Base-by-base conservation (phyloP, 2,888 invertebrate genomes). In the Hermaeophaga mercurialis region DNA sequence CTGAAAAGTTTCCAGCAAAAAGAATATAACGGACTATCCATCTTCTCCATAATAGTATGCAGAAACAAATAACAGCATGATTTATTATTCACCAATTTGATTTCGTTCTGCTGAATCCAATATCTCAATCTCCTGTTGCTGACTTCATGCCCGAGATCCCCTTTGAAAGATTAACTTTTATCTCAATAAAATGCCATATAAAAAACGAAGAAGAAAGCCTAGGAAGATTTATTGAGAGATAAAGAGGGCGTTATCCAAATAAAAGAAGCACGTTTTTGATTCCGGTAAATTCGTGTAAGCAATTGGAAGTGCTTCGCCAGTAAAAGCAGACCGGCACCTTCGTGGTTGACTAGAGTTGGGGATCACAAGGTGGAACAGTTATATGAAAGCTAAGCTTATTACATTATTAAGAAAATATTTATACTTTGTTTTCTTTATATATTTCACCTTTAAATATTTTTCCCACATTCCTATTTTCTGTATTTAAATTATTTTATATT, bases 241-340 rank as follows among this genome's bases (percentile, higher is more conserved):
- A 36, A 36, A 31, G 31, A 31, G 11, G 31, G 11, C 31, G 31
- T 31, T 31, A 31, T 31, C 5, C 17, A 36, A 36, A 36, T 36
- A 36, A 36, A 36, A 36, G 8, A 31, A 36, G 15, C 36, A 36
- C 36, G 36, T 17, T 36, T 31, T 36, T 36, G 17, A 36, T 36
- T 36, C 36, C 17, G 17, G 36, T 36, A 17, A 36, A 36, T 36
- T 36, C 36, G 36, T 36, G 36, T 17, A 17, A 36, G 36, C 36
- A 36, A 36, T 17, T 36, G 17, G 9, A 36, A 17, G 17, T 36
- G 36, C 17, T 36, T 15, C 9, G 31, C 36, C 8, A 17, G 17
- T 36, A 36, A 36, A 36, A 36, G 17, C 36, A 11, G 14, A 33
- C 33, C 33, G 33, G 14, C 5, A 36, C 17, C 36, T 36, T 9